Conservation (phyloP, 2,888 invertebrate species). For the Rotaria socialis region DNA sequence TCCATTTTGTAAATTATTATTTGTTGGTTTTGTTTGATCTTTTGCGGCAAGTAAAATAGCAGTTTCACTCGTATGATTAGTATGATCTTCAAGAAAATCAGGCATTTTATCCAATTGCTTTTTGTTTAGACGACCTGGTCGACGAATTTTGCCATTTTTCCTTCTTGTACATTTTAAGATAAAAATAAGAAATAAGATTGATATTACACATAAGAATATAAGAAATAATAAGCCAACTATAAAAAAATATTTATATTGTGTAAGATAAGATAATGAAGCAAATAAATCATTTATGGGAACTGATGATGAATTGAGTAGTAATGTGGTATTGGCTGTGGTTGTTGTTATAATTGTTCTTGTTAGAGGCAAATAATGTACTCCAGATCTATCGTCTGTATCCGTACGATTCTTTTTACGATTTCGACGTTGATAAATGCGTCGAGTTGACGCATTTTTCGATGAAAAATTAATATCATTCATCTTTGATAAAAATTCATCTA, state of each 20-base stretch:
- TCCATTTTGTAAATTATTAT: not conserved
- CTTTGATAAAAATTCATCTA: not conserved
- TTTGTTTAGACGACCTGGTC: not conserved
- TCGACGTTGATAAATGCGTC: not conserved
- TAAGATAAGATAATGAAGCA: not conserved
- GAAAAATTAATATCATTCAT: not conserved
- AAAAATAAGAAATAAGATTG: not conserved
- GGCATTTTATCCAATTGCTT: not conserved
- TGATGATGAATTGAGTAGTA: not conserved
- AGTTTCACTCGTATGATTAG: not conserved
- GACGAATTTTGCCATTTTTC: not conserved
- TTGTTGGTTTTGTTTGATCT: too few relatives aligned
- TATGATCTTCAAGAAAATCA: not conserved
- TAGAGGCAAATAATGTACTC: not conserved
- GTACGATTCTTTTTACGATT: not conserved
- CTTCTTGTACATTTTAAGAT: not conserved
- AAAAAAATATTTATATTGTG: not conserved
- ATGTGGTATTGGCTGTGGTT: not conserved
- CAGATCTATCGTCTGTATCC: too few relatives aligned
- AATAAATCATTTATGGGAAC: not conserved
- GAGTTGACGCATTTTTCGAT: not conserved
- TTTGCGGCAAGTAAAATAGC: not conserved
- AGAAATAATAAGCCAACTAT: not conserved
- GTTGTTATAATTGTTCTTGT: not conserved
- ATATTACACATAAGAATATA: not conserved